phyloP scores from a whole-genome alignment of 2,888 invertebrate species.

The Heliconius ismenius region DNA sequence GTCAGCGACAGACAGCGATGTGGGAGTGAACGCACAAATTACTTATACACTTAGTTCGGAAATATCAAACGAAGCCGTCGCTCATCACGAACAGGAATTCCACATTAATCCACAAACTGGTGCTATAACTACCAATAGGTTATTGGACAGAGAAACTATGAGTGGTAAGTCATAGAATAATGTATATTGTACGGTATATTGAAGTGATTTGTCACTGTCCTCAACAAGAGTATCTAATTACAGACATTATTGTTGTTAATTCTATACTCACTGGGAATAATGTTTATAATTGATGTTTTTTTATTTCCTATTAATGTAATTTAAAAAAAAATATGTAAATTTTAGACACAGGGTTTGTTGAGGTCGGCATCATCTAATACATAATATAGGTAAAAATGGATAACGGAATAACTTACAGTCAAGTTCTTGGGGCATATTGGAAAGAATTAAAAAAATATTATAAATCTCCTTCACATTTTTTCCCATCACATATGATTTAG shows the following conservation, averaged over 20 bases:
- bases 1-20: conserved; percentile 95
- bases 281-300: not conserved
- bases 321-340: too few relatives aligned
- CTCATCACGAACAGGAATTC: conserved; percentile 87
- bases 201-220: too few relatives aligned
- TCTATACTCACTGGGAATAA: not conserved
- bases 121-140: conserved; percentile 92
- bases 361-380: too few relatives aligned
- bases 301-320: too few relatives aligned
- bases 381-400: too few relatives aligned
- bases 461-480: too few relatives aligned
- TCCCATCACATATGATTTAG: too few relatives aligned
- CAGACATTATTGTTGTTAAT: not conserved
- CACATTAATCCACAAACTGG: conserved; percentile 96
- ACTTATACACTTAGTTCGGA: conserved; percentile 87
- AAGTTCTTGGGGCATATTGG: not conserved
- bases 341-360: too few relatives aligned
- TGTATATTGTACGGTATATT: not conserved
- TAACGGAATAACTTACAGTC: too few relatives aligned
- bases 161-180: conserved; percentile 68
- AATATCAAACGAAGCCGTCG: conserved; percentile 83
- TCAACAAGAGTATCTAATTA: not conserved
- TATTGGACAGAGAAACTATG: conserved; percentile 91
- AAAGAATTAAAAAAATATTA: too few relatives aligned
- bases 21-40: conserved; percentile 95